Conservation (phyloP, 2,888 invertebrate species). For the Drosophila emarginata region DNA sequence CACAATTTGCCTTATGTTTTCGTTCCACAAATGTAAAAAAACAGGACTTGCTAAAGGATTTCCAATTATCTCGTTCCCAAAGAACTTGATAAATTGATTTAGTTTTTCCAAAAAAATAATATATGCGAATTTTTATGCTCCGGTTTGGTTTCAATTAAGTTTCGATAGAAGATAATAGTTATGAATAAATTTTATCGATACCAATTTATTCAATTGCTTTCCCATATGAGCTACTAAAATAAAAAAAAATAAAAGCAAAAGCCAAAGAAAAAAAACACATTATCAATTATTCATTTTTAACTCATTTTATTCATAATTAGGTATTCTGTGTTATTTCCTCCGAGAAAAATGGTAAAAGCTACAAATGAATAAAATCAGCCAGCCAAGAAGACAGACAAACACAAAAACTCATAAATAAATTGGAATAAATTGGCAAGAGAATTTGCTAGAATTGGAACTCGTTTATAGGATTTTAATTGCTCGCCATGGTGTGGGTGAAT, state of each 20-base stretch:
- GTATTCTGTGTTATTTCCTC: background rate
- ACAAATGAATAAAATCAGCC: slow-evolving; percentile 17
- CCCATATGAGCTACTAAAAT: background rate
- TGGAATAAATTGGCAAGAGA: slow-evolving; percentile 20
- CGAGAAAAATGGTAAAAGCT: background rate
- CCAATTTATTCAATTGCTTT: background rate
- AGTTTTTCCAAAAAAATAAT: no score
- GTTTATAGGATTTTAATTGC: slow-evolving; percentile 62
- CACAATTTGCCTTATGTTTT: background rate
- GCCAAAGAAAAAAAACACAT: background rate
- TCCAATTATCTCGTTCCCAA: background rate
- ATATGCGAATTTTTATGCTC: no score
- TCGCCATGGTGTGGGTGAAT: slow-evolving; percentile 54
- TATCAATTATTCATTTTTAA: background rate
- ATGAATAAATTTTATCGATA: no score
- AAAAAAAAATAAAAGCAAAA: no score
- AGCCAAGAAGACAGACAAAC: background rate
- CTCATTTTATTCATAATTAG: background rate
- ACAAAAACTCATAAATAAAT: slow-evolving; percentile 42
- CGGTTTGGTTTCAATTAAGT: no score
- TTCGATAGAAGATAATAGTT: no score
- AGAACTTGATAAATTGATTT: no score
- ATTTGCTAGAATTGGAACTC: slow-evolving; percentile 28
- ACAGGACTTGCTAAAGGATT: background rate
- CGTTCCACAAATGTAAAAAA: background rate